A percentile compares a stretch with the other conserved stretches of the same genome.
These are phyloP conservation scores for Agonopterix arenella DNA, from an alignment of 2,888 invertebrate species.

Conservation along the genomic window DNA sequence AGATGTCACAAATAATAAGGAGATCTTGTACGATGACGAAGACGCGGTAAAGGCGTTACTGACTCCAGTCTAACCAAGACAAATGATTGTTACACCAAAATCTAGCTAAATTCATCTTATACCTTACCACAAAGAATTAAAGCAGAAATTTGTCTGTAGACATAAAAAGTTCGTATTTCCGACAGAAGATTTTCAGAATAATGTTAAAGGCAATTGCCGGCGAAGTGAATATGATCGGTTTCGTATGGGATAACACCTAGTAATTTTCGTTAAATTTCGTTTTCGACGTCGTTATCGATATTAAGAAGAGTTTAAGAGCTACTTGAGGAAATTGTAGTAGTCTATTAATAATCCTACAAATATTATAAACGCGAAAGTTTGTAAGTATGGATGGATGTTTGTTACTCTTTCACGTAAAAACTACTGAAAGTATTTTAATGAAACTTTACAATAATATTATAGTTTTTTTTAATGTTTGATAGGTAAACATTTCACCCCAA, in stretches of 20 bases:
- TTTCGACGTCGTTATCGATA: not conserved
- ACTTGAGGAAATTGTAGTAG: not conserved
- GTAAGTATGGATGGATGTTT: too few relatives aligned
- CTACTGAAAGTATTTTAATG: too few relatives aligned
- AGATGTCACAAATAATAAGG: conserved; percentile 25
- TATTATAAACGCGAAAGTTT: too few relatives aligned
- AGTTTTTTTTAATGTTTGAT: too few relatives aligned
- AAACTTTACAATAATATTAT: too few relatives aligned
- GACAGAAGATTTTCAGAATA: conserved; percentile 5
- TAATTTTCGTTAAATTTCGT: not conserved
- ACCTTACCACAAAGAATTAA: not conserved
- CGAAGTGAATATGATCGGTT: conserved; percentile 5
- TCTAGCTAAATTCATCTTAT: not conserved
- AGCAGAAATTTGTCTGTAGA: too few relatives aligned
- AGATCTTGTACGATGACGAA: conserved; percentile 23
- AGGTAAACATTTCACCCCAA: too few relatives aligned
- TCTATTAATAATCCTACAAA: too few relatives aligned
- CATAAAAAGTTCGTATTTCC: conserved; percentile 1
- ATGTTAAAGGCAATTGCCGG: conserved; percentile 9
- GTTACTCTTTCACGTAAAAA: too few relatives aligned
- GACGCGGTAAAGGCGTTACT: conserved; percentile 51
- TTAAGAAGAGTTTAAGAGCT: not conserved
- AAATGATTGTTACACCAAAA: conserved; percentile 29
- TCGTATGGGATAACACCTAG: not conserved
- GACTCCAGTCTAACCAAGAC: conserved; percentile 42